Percentiles rank a stretch among this genome's conserved stretches.
Conservation (phyloP, 2,113 vertebrate species). For the Salvelinus alpinus region DNA sequence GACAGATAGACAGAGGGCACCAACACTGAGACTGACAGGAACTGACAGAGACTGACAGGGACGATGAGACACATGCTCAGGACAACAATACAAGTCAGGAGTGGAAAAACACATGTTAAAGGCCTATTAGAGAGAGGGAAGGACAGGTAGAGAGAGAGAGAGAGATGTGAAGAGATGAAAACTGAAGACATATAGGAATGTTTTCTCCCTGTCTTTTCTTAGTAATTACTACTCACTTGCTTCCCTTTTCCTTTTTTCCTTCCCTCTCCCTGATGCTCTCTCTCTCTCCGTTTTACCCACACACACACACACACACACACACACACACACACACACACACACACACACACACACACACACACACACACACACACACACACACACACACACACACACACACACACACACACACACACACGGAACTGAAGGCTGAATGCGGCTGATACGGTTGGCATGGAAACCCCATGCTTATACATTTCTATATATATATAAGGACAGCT, state of each 20-base stretch:
- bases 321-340: slow-evolving; percentile 10
- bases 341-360: slow-evolving; percentile 22
- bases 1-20: not conserved
- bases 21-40: not conserved
- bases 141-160: not conserved
- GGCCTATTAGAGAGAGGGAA: not conserved
- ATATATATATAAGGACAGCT: slow-evolving; percentile 53
- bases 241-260: slow-evolving; percentile 30
- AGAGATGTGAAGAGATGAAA: slow-evolving; percentile 39
- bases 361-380: slow-evolving; percentile 27
- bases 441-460: slow-evolving; percentile 73
- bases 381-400: slow-evolving; percentile 16
- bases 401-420: slow-evolving; percentile 23
- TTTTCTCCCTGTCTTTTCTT: slow-evolving; percentile 44
- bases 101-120: not conserved
- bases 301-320: too few relatives aligned
- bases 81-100: not conserved
- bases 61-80: not conserved
- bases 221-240: slow-evolving; percentile 50
- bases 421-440: slow-evolving; percentile 47
- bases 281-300: slow-evolving; percentile 21
- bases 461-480: slow-evolving; percentile 68
- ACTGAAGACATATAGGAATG: slow-evolving; percentile 44
- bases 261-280: slow-evolving; percentile 33
- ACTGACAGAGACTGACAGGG: not conserved